Conservation (phyloP, 2,113 vertebrate genomes). For the Eptesicus fuscus region DNA sequence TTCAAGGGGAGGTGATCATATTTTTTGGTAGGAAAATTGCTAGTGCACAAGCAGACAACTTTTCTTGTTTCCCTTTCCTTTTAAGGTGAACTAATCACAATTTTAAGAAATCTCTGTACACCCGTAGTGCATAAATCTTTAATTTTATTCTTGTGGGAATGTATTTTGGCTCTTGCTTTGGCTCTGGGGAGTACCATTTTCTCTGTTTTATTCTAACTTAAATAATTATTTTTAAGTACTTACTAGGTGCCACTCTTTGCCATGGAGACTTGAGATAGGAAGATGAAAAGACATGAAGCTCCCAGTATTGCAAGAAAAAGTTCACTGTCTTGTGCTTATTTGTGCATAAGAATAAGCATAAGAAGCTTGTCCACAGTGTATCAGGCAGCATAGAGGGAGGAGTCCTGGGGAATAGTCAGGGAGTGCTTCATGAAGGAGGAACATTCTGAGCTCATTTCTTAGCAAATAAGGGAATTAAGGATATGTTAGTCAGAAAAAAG, state of each 20-base stretch:
- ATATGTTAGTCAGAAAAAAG: neutral
- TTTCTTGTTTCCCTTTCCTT: neutral
- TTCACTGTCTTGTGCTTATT: neutral
- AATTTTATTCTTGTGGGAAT: neutral
- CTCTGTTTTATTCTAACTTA: neutral
- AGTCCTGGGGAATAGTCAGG: neutral
- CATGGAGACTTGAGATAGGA: neutral
- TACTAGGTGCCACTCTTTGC: neutral
- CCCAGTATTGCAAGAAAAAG: neutral
- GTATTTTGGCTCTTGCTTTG: neutral
- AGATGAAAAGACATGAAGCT: neutral
- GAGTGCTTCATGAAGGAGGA: neutral
- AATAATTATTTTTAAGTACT: neutral
- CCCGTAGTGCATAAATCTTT: neutral
- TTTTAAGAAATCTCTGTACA: neutral
- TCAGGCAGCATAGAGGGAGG: neutral
- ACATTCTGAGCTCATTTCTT: neutral
- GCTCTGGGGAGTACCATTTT: neutral
- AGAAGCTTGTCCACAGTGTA: neutral
- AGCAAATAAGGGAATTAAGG: neutral
- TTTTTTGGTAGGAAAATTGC: neutral
- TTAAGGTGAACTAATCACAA: slow-evolving; percentile 11
- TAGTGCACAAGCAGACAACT: neutral
- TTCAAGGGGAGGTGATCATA: neutral
- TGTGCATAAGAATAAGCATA: neutral